Percentiles rank a stretch among this genome's conserved stretches.
These are phyloP conservation scores for Chelonus formosanus DNA, from an alignment of 2,888 invertebrate species.

Conservation along the genomic window DNA sequence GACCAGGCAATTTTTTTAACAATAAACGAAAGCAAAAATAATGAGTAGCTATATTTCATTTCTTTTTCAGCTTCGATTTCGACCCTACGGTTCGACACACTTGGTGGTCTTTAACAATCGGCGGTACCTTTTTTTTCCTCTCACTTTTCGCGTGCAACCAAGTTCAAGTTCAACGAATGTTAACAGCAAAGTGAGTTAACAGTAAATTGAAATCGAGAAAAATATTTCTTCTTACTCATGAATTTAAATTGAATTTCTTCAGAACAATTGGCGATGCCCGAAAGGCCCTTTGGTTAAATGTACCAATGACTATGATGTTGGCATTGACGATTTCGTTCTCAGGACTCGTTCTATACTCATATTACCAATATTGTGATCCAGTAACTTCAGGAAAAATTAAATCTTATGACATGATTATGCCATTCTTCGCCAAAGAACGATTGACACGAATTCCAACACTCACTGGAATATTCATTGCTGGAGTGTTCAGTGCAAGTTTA, in stretches of 20 bases:
- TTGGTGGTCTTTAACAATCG: slow-evolving; percentile 80
- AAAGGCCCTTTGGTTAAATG: slow-evolving; percentile 78
- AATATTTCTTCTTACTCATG: background rate
- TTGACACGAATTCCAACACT: slow-evolving; percentile 62
- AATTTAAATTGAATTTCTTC: background rate
- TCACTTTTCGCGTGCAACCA: slow-evolving; percentile 88
- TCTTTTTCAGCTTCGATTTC: slow-evolving; percentile 71
- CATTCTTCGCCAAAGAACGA: slow-evolving; percentile 77
- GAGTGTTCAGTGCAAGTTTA: slow-evolving; percentile 90
- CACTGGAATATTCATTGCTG: slow-evolving; percentile 63
- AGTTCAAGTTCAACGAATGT: slow-evolving; percentile 80
- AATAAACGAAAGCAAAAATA: background rate
- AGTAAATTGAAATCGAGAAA: background rate
- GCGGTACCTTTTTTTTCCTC: slow-evolving; percentile 78
- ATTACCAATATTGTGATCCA: slow-evolving; percentile 86
- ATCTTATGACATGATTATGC: slow-evolving; percentile 79
- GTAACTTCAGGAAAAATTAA: slow-evolving; percentile 70
- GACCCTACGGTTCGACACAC: slow-evolving; percentile 85
- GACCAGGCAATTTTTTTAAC: too few species aligned
- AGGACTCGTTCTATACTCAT: slow-evolving; percentile 85
- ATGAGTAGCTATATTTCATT: too few species aligned
- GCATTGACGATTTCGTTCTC: slow-evolving; percentile 73
- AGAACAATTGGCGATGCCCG: slow-evolving; percentile 73
- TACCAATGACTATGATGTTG: slow-evolving; percentile 77
- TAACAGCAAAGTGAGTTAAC: slow-evolving; percentile 72